Base-by-base conservation (phyloP, 2,888 invertebrate species). In the Vesta saturnalis region DNA sequence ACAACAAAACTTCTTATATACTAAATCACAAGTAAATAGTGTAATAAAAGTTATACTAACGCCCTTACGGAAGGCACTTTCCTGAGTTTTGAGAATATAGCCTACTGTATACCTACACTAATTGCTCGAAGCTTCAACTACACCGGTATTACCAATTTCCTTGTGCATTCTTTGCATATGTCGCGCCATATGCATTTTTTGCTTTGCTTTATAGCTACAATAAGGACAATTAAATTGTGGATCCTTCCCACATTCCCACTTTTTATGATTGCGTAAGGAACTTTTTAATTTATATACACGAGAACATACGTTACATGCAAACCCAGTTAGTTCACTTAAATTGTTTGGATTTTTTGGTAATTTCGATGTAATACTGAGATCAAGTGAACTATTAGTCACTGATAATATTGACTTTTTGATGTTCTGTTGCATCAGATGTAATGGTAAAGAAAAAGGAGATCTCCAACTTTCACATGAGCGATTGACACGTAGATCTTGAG, bases 171-270 rank as follows among this genome's bases (percentile, higher is more conserved):
- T 87, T 83, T 93, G 92, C 90, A 93, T 92, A 84, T 93, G 93
- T 64, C 92, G 87, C 62, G 92, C 92, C 83, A 93, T 92, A 83
- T 93, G 92, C 92, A 93, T 93, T 86, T 93, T 93, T 83, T 93
- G 92, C 81, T 93, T 93, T 80, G 93, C 93, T 78, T 92, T 89
- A 83, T 93, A 93, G n/a, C 91, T 91, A 85, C 94, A 94, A 85
- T 91, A 92, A 18, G 91, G 91, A 83, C 94, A 94, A 81, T 91
- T 91, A 16, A 62, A 62, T 18, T n/a, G n/a, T n/a, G n/a, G n/a
- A n/a, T n/a, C n/a, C n/a, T n/a, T n/a, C n/a, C n/a, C n/a, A 84
- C 93, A 93, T 84, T 93, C 93, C 93, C 93, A 93, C 83, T 93
- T 93, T 86, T 92, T 92, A 82, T 93, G 93, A 83, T 93, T 93